A percentile compares a stretch with the other conserved stretches of the same genome.
Evolutionary conservation across 2,797 vertebrate genomes (phyloP).

Genomic region (Euphonia xanthogaster): DNA sequence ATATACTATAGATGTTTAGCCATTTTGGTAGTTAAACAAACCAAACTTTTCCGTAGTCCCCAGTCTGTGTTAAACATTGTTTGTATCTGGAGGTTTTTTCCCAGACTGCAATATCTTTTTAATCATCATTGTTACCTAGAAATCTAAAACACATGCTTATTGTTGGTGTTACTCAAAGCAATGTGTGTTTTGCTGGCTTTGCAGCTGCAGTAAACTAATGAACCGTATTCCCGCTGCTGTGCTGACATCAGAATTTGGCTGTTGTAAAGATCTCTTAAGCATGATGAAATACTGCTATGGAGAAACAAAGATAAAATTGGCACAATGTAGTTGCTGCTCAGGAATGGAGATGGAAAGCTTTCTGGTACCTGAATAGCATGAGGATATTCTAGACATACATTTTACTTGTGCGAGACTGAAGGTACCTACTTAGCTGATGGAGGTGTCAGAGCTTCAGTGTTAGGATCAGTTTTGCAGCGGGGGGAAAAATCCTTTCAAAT

Average conservation of each 20-base stretch:
- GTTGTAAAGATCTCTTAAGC: not conserved
- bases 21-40: not conserved
- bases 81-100: not conserved
- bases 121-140: not conserved
- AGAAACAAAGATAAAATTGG: not conserved
- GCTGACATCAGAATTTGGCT: slow-evolving; percentile 32
- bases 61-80: not conserved
- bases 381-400: not conserved
- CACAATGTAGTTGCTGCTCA: not conserved
- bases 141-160: slow-evolving; percentile 9
- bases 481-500: not conserved
- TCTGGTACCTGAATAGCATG: not conserved
- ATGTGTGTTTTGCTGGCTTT: not conserved
- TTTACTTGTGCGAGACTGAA: not conserved
- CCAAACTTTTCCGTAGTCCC: not conserved
- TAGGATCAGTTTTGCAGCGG: not conserved
- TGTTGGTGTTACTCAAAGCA: not conserved
- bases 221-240: slow-evolving; percentile 21
- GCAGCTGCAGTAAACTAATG: slow-evolving; percentile 23
- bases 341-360: not conserved
- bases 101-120: not conserved
- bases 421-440: not conserved
- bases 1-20: not conserved
- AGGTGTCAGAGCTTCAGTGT: not conserved
- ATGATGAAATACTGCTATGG: not conserved